A percentile compares a stretch with the other conserved stretches of the same genome.
phyloP scores from a whole-genome alignment of 2,113 vertebrate genomes.

The Pontoporia blainvillei region DNA sequence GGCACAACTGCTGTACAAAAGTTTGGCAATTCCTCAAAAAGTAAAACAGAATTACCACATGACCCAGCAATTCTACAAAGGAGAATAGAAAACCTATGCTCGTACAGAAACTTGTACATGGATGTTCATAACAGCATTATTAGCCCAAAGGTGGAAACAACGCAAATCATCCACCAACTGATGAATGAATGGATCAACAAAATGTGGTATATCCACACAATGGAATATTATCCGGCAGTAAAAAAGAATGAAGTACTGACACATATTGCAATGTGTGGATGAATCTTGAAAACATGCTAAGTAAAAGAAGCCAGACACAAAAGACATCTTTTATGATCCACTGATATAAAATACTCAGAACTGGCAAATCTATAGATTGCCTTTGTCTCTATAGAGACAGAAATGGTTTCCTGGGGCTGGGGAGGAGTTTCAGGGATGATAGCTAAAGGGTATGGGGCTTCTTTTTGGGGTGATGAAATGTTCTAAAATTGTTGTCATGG shows the following conservation, averaged over 20 bases:
- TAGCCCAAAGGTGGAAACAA: background rate
- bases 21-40: background rate
- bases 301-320: background rate
- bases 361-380: background rate
- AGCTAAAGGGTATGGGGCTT: background rate
- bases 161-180: background rate
- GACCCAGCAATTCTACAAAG: background rate
- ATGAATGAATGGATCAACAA: background rate
- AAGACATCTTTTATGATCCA: background rate
- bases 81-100: background rate
- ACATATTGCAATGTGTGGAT: background rate
- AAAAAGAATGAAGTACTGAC: background rate
- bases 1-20: background rate
- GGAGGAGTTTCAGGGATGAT: background rate
- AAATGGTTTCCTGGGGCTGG: background rate
- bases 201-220: background rate
- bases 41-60: background rate
- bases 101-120: background rate
- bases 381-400: background rate
- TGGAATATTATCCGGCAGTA: background rate
- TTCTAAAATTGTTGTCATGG: background rate
- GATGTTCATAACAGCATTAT: background rate
- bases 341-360: background rate
- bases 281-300: background rate
- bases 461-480: background rate